Evolutionary conservation across 2,888 invertebrate genomes (phyloP), one percentile per base, ranked within the genome.

Genomic region (Eulithis testata): DNA sequence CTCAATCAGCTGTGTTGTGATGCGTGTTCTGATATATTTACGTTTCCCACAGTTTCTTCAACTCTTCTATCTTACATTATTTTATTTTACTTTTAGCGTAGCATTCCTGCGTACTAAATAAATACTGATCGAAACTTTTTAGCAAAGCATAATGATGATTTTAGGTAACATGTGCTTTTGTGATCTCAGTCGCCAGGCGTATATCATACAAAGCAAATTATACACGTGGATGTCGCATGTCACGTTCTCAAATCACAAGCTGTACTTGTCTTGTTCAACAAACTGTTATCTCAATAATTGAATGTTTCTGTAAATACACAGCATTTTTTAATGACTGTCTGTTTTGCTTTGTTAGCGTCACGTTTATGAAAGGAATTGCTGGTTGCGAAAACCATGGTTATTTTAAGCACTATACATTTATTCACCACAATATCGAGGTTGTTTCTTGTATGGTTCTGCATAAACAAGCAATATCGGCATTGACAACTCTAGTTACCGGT

Each of bases 311-410:
- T 59, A 59, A 27, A 44, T 59, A 52, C 8, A 44, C 44, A 36
- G 12, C 27, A 36, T 11, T 21, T 31, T 37, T 51, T 59, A 47
- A 60, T 54, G 49, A 27, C 40, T 50, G 21, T 31, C 31, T 45
- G 27, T 12, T 65, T 60, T 52, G 45, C 64, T 44, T 51, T 56
- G 45, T 56, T 56, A 50, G 6, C 12, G 12, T 8, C 14, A 12
- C 5, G 12, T 40, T 40, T 40, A 9, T 3, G 1, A 40, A 8
- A 49, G 47, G 0, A 49, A 49, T 3, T 49, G 21, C 49, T 21
- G 21, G 49, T 61, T 61, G 49, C 4, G 44, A 21, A 54, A 54
- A 65, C 47, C 4, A 56, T 59, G 21, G 44, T 64, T 52, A 56
- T 36, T 14, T 14, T 47, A 47, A 12, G 47, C 47, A 47, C 12